Evolutionary conservation across 1,140 invertebrate genomes (phyloP).

Genomic region (Drosophila sp.): DNA sequence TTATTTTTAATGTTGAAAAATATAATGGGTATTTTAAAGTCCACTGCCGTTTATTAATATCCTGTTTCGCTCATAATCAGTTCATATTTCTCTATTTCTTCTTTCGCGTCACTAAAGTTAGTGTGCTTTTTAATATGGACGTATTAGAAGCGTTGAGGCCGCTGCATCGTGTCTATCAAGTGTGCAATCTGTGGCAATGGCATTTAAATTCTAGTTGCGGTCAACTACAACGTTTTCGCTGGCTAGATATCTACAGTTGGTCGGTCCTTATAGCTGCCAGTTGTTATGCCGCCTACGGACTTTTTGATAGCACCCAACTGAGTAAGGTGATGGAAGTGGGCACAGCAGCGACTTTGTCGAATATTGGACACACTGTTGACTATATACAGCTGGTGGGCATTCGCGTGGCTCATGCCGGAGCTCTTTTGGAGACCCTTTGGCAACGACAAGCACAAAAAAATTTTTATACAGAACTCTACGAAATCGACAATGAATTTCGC

Average conservation of each 20-base stretch:
- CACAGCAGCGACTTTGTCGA: conserved; percentile 29
- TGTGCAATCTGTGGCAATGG: conserved; percentile 62
- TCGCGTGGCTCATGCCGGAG: conserved; percentile 63
- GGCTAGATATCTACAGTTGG: conserved; percentile 61
- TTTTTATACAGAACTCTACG: conserved; percentile 53
- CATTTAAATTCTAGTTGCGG: conserved; percentile 29
- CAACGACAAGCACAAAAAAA: conserved; percentile 40
- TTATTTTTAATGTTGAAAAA: no score
- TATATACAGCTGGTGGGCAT: conserved; percentile 76
- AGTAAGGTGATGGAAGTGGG: neutral
- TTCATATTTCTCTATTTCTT: neutral
- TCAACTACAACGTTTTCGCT: conserved; percentile 39
- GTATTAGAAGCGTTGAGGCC: conserved; percentile 46
- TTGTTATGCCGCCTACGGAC: conserved; percentile 45
- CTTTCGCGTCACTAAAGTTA: neutral
- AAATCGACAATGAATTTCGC: conserved; percentile 65
- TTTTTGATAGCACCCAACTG: conserved; percentile 43
- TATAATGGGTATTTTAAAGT: neutral
- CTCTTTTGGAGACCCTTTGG: conserved; percentile 59
- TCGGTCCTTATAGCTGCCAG: conserved; percentile 35
- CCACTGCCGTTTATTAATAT: neutral
- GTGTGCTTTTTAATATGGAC: conserved; percentile 48
- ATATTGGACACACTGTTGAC: conserved; percentile 71
- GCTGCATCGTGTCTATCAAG: conserved; percentile 50
- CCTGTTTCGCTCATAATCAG: neutral